Percentiles rank a stretch among this genome's conserved stretches.
Evolutionary conservation across 2,797 vertebrate species (phyloP).

Genomic region (Steatocranus sp.): DNA sequence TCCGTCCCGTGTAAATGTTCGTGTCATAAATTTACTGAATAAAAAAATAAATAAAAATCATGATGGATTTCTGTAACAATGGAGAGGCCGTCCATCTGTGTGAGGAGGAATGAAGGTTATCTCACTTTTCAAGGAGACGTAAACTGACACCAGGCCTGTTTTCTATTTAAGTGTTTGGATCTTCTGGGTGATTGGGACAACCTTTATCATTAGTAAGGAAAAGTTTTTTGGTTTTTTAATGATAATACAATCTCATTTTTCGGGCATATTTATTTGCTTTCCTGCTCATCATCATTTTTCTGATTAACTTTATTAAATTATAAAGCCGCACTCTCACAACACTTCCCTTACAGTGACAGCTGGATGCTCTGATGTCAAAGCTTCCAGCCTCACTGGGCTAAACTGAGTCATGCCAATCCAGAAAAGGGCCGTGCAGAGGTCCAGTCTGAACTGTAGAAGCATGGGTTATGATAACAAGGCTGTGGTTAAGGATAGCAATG

Average conservation of each 20-base stretch:
- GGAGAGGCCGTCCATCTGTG: background rate
- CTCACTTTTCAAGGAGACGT: background rate
- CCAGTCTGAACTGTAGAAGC: background rate
- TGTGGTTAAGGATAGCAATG: background rate
- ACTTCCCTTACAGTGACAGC: background rate
- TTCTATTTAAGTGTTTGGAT: background rate
- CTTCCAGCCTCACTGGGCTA: background rate
- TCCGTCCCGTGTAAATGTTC: background rate
- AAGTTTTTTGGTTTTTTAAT: fast-evolving
- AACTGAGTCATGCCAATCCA: background rate
- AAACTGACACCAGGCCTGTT: background rate
- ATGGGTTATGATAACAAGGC: background rate
- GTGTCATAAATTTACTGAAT: background rate
- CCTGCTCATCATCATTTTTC: background rate
- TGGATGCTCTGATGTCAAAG: background rate
- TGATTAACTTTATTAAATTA: background rate
- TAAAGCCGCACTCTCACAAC: background rate
- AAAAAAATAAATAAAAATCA: background rate
- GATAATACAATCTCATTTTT: background rate
- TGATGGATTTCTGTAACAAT: background rate
- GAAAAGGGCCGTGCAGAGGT: background rate
- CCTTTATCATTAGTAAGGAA: fast-evolving
- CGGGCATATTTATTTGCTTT: background rate
- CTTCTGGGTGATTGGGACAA: background rate
- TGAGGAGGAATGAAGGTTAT: background rate